These are phyloP conservation scores for Pachypsylla venusta DNA, from an alignment of 1,140 invertebrate species.

Conservation along the genomic window DNA sequence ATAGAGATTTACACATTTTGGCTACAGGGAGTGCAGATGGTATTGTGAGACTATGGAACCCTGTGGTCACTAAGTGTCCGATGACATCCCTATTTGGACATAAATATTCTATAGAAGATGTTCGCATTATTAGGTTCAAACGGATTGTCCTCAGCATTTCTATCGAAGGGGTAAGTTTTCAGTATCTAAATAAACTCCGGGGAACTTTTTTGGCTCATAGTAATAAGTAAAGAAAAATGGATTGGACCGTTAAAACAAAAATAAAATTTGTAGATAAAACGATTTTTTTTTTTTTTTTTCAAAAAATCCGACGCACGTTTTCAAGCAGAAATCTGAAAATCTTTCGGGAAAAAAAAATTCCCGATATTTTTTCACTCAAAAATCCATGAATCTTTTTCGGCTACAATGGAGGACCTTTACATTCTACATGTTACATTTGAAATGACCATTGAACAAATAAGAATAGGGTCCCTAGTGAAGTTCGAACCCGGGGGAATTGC, in stretches of 20 bases:
- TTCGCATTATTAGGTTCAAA: slow-evolving; percentile 30
- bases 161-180: slow-evolving; percentile 33
- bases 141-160: slow-evolving; percentile 33
- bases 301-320: too few species aligned
- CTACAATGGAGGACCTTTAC: too few species aligned
- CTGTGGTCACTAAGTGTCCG: slow-evolving; percentile 28
- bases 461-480: too few species aligned
- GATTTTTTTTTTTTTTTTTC: too few species aligned
- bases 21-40: slow-evolving; percentile 35
- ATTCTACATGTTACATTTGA: too few species aligned
- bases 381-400: too few species aligned
- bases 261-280: too few species aligned
- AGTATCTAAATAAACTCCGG: not conserved
- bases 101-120: slow-evolving; percentile 31
- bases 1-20: slow-evolving; percentile 30
- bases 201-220: not conserved
- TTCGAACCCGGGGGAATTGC: too few species aligned
- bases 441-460: too few species aligned
- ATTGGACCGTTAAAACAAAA: too few species aligned
- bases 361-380: too few species aligned
- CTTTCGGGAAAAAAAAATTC: slow-evolving; percentile 16
- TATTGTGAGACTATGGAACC: slow-evolving; percentile 35
- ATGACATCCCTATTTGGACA: slow-evolving; percentile 27
- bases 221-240: not conserved
- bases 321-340: too few species aligned